These are phyloP conservation scores for Cinclus mexicanus DNA, from an alignment of 2,113 vertebrate species.

Conservation along the genomic window DNA sequence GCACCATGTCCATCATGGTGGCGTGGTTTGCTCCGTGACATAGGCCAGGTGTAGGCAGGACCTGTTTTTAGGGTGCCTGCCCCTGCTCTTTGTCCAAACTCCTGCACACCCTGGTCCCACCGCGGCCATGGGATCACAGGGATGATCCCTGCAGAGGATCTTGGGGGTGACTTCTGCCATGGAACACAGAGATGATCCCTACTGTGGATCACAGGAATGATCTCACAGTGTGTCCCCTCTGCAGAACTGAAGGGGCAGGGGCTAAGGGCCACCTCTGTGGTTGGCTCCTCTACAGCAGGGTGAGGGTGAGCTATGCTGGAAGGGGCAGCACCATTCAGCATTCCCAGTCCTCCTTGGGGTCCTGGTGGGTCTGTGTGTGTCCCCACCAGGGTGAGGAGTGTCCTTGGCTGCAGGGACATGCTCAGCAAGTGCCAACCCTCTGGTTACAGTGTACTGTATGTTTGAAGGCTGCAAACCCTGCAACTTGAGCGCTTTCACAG, in stretches of 20 bases:
- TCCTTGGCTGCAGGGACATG: fast-evolving
- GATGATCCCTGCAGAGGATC: background rate
- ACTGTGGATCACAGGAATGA: background rate
- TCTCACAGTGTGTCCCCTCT: background rate
- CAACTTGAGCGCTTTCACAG: background rate
- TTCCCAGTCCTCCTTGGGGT: fast-evolving
- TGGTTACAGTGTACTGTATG: background rate
- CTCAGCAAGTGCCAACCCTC: background rate
- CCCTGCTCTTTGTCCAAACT: background rate
- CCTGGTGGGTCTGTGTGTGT: fast-evolving
- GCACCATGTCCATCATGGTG: fast-evolving
- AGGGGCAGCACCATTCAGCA: fast-evolving
- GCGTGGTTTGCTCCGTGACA: fast-evolving
- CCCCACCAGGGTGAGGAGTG: fast-evolving
- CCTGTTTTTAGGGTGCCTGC: background rate
- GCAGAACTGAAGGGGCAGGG: fast-evolving
- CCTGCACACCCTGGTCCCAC: fast-evolving
- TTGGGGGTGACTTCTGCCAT: background rate
- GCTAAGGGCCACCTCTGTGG: fast-evolving
- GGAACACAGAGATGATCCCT: background rate
- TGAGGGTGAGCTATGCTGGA: fast-evolving
- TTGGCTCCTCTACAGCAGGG: fast-evolving
- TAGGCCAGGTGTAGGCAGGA: background rate
- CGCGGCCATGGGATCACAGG: fast-evolving
- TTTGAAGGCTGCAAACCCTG: background rate